Evolutionary conservation across 1,140 invertebrate species (phyloP).

Genomic region (Cherax quadricarinatus): DNA sequence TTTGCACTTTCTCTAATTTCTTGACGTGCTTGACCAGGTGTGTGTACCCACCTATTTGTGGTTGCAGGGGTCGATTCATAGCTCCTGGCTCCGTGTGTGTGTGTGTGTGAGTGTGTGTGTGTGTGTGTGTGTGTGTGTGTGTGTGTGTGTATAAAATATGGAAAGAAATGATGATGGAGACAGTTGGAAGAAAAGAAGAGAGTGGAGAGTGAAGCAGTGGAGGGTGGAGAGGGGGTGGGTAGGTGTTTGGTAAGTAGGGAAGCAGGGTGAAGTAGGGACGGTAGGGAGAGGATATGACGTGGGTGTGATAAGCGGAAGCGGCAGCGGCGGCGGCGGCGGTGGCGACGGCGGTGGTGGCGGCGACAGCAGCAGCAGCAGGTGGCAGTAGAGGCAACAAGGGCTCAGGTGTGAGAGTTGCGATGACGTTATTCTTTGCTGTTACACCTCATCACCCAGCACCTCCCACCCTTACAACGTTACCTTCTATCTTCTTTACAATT

Average conservation of each 20-base stretch:
- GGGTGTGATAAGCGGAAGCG: no score
- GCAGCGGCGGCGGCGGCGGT: neutral
- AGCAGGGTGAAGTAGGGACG: no score
- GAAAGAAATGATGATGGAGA: neutral
- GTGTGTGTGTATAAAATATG: no score
- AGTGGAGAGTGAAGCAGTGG: no score
- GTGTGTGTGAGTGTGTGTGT: no score
- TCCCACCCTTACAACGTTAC: neutral
- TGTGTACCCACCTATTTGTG: no score
- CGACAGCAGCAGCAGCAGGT: neutral
- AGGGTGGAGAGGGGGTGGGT: neutral
- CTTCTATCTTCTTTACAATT: no score
- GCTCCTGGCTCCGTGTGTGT: no score
- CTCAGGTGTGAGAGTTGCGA: slow-evolving; percentile 36
- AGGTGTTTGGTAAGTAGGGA: neutral
- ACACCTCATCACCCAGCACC: slow-evolving; percentile 4
- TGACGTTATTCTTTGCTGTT: neutral
- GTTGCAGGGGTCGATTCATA: no score
- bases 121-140: neutral
- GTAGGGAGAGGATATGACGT: no score
- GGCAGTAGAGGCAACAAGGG: neutral
- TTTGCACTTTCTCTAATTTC: no score
- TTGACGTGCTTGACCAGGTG: no score
- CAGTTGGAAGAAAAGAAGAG: neutral
- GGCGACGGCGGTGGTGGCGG: neutral